Base-by-base conservation (phyloP, 2,888 invertebrate species). In the Cremastinae sp. region DNA sequence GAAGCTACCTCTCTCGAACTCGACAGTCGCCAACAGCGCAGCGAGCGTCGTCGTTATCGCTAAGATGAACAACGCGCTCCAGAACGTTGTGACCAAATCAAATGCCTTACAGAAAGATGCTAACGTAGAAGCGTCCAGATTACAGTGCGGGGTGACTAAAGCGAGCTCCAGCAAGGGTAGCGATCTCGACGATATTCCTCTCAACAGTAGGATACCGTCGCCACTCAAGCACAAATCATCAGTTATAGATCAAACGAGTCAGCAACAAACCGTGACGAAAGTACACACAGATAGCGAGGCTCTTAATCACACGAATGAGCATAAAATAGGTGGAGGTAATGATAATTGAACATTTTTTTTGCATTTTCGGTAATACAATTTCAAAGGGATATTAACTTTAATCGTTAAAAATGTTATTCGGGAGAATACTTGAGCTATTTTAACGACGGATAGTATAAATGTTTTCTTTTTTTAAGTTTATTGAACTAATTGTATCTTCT, bases 251-350 rank as follows among this genome's bases (percentile, higher is more conserved):
- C 89, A 87, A 74, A 79, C 83, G 66, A 77, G 81, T 41, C 66
- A 66, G 54, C 86, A 85, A 54, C 87, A 85, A 65, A 43, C 65
- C 5, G 75, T 80, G 78, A 82, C 83, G 8, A 88, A 87, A 80
- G 85, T 62, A 81, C 86, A 85, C 78, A 82, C 81, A 54, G 89
- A 90, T 72, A 79, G 85, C 53, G 89, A 89, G 20, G 78, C 86
- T 41, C 84, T 85, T 45, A 90, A 89, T 82, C 89, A 90, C 75
- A 87, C 85, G 65, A 88, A 83, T 65, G 89, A 90, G 75, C 88
- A 89, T 84, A 90, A 90, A 86, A 90, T 89, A 80, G 89, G 89
- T 73, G 89, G 89, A 87, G 89, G 89, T 89, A 82, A 84, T 78
- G 18, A 54, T 36, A 8, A 28, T 3, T 3, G 28, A 5, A 28